Evolutionary conservation across 2,888 invertebrate species (phyloP), one percentile per base, ranked within the genome.

Genomic region (Anaspis maculata): DNA sequence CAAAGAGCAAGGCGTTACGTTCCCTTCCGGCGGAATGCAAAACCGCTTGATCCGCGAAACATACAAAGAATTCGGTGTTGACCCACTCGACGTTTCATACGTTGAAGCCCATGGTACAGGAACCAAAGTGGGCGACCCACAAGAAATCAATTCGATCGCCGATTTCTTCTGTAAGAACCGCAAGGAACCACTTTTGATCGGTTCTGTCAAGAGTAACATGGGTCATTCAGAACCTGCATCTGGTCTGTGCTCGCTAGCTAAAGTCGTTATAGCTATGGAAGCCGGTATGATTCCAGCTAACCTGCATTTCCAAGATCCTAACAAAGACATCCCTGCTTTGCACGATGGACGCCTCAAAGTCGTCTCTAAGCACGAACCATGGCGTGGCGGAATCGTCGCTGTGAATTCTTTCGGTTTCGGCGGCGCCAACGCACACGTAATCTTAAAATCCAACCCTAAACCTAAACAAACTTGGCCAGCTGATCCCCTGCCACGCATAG

Each of bases 41-140:
- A 81, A 83, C 56, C 75, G 70, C 56, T 77, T 82, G 59, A 94
- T 85, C 64, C 74, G 70, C 45, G 91, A 94, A 64, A 83, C 92
- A 0, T 97, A 96, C 68, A 70, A 70, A 4, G 91, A 92, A 66
- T 79, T 79, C 22, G 77, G 80, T 1, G 64, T 98, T 31, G 78
- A 84, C 50, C 96, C 97, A 3, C 63, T 70, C 29, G 82, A 86
- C 33, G 87, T 98, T 0, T 71, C 69, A 2, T 98, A 96, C 64
- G 84, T 98, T 2, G 98, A 98, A 68, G 94, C 96, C 30, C 98
- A 98, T 67, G 97, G 97, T 33, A 98, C 97, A 12, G 98, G 97
- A 37, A 98, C 97, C 6, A 95, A 95, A 72, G 83, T 77, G 44
- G 95, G 97, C n/a, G 98, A 98, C 70, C 96, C 96, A 1, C 90